Percentiles rank a stretch among this genome's conserved stretches.
These are phyloP conservation scores for Microplitis deprimator DNA, from an alignment of 2,888 invertebrate species.

Conservation along the genomic window DNA sequence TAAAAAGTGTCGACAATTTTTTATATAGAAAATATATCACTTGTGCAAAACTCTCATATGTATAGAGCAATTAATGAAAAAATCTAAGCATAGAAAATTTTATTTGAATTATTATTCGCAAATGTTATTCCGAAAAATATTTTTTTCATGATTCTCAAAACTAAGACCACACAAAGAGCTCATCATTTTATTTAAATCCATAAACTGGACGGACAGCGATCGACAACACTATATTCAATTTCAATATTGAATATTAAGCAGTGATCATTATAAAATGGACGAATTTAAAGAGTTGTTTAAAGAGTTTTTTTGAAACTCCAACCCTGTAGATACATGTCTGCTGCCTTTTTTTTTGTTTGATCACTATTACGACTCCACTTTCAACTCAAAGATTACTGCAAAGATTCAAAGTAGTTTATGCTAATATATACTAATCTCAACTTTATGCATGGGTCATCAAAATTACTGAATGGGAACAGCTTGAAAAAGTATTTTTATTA, in stretches of 20 bases:
- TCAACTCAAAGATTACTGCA: neutral
- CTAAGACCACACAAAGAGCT: constrained; percentile 61
- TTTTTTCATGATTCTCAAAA: constrained; percentile 11
- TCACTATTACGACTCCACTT: neutral
- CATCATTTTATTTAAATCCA: constrained; percentile 60
- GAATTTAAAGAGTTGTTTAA: constrained; percentile 26
- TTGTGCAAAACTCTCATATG: too few relatives aligned
- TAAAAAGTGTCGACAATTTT: too few relatives aligned
- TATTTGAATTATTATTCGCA: constrained; percentile 7
- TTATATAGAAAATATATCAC: too few relatives aligned
- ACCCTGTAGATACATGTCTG: neutral
- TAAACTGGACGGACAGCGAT: constrained; percentile 55
- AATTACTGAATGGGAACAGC: neutral
- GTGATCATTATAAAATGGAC: constrained; percentile 22
- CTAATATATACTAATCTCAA: constrained; percentile 10
- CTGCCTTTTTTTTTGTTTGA: constrained; percentile 15
- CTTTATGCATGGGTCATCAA: neutral
- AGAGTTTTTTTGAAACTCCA: neutral
- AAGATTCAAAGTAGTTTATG: constrained; percentile 5
- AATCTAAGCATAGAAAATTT: neutral
- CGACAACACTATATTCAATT: constrained; percentile 66
- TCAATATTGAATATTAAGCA: constrained; percentile 63
- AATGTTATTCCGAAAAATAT: neutral
- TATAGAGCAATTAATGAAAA: too few relatives aligned
- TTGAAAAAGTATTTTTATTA: too few relatives aligned